Conservation (phyloP, 2,797 vertebrate species). For the Vireo griseus region DNA sequence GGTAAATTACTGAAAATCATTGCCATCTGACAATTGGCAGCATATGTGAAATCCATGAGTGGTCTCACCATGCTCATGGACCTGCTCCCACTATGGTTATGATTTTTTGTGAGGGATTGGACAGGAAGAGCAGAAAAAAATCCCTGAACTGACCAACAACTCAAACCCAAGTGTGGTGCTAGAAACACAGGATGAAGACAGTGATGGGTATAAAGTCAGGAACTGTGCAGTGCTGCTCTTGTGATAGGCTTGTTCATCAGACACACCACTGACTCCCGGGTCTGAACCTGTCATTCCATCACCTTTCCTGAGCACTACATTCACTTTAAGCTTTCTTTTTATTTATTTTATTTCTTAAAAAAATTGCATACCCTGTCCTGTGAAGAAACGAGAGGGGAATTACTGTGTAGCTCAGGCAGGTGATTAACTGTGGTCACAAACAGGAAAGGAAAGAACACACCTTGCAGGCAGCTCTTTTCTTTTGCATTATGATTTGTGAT, state of each 20-base stretch:
- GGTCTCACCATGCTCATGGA: background rate
- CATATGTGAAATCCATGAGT: background rate
- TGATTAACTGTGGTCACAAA: constrained; percentile 45
- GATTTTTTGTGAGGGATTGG: background rate
- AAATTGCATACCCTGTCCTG: background rate
- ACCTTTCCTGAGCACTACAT: background rate
- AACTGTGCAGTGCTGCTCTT: background rate
- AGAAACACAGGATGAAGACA: background rate
- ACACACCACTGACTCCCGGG: background rate
- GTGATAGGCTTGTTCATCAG: constrained; percentile 1
- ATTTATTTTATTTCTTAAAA: constrained; percentile 27
- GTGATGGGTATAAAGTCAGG: background rate
- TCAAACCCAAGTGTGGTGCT: background rate
- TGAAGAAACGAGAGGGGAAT: background rate
- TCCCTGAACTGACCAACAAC: background rate
- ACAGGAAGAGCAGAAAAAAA: background rate
- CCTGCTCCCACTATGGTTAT: background rate
- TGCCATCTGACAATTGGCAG: background rate
- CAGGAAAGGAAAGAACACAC: background rate
- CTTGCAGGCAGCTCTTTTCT: constrained; percentile 19
- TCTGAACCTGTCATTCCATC: background rate
- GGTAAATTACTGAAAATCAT: background rate
- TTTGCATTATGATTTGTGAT: constrained; percentile 60
- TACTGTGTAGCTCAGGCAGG: constrained; percentile 1
- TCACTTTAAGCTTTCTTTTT: background rate